Evolutionary conservation across 2,113 vertebrate genomes (phyloP), one percentile per base, ranked within the genome.

Genomic region (Brachyhypopomus gauderio): DNA sequence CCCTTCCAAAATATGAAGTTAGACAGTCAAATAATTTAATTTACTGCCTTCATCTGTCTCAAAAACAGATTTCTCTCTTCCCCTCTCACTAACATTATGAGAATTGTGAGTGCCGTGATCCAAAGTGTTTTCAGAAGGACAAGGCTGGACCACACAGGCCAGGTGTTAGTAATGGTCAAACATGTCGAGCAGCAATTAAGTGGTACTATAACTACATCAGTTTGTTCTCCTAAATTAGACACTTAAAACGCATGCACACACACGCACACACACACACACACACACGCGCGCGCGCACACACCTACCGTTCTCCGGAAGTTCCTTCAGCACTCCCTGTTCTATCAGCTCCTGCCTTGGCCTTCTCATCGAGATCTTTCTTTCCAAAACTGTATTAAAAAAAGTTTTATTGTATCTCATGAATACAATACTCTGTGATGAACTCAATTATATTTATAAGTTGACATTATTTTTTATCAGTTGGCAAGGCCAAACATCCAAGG

Each of bases 321-420:
- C 97, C 92, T 98, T 93, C 73, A 99, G 94, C 89, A 99, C 91
- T 74, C 97, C 97, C 92, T 97, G 95, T 85, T 98, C 96, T 88
- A 99, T 95, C 82, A 99, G 96, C 90, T 99, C 97, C 91, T 98
- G 95, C 89, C 97, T 95, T 0, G 97, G 96, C 83, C 98, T 95
- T 91, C 97, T 94, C 91, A 96, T 97, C 80, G 97, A 99, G 93
- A 99, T 98, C 94, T 98, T 97, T 90, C 96, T 94, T 92, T 99
- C 97, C 94, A 99, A 93, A 92, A 98, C 97, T 99, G 94, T 87
- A 30, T 55, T 14, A n/a, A 34, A 41, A 59, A 84, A 84, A 87
- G 87, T 58, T 14, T 19, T 17, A 71, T n/a, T 72, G 41, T 25
- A 72, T 22, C 36, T n/a, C 14, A 30, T 41, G 14, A 56, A 36